Evolutionary conservation across 2,113 vertebrate species (phyloP).

Genomic region (Apteryx owenii): DNA sequence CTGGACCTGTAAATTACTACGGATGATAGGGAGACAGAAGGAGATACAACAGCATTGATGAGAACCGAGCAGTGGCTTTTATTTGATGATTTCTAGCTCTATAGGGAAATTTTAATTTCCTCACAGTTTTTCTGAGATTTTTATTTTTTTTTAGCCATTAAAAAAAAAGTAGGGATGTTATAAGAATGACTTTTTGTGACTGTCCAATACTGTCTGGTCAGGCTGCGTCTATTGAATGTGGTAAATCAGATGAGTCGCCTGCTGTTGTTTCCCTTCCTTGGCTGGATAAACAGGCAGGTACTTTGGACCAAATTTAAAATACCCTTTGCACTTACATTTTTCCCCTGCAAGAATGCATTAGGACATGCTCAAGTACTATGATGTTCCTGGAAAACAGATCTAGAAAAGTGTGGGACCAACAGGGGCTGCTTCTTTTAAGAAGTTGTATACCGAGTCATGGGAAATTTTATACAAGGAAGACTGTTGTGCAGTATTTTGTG

Average conservation of each 20-base stretch:
- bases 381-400: not conserved
- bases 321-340: not conserved
- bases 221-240: not conserved
- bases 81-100: not conserved
- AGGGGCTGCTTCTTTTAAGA: not conserved
- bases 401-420: not conserved
- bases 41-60: not conserved
- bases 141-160: not conserved
- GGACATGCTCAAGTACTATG: not conserved
- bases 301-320: not conserved
- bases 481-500: not conserved
- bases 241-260: not conserved
- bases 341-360: not conserved
- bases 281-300: not conserved
- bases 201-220: not conserved
- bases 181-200: not conserved
- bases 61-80: not conserved
- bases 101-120: not conserved
- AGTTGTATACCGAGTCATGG: not conserved
- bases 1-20: not conserved
- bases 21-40: not conserved
- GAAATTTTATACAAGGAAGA: not conserved
- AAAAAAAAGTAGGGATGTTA: not conserved
- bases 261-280: not conserved
- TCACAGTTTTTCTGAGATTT: not conserved